Evolutionary conservation across 2,113 vertebrate species (phyloP).

Genomic region (crab-eating macaque (Macaca fascicularis)): DNA sequence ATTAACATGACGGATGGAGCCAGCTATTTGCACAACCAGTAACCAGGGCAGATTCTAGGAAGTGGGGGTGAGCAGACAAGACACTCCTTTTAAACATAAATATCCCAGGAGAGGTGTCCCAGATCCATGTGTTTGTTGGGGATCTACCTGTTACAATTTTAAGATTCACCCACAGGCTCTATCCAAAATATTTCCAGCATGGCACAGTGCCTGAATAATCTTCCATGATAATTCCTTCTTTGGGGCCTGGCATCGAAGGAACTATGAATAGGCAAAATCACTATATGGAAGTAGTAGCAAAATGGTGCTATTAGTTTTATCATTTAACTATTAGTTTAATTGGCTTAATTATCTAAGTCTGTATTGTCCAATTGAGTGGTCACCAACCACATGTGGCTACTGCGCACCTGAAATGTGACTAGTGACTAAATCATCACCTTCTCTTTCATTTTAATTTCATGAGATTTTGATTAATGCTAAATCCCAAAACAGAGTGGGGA

Average conservation of each 20-base stretch:
- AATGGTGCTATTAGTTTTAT: background rate
- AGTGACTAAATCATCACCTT: background rate
- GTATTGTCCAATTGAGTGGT: background rate
- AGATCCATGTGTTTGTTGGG: background rate
- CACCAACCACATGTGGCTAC: background rate
- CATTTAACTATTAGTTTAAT: background rate
- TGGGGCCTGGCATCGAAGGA: background rate
- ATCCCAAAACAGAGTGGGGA: background rate
- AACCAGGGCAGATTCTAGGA: slow-evolving; percentile 36
- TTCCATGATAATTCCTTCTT: background rate
- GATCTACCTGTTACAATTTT: background rate
- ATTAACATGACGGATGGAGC: slow-evolving; percentile 5
- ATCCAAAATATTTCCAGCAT: background rate
- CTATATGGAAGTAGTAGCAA: background rate
- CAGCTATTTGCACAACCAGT: slow-evolving; percentile 36
- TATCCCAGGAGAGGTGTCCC: background rate
- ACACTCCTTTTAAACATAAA: slow-evolving; percentile 30
- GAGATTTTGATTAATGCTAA: background rate
- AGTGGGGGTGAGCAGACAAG: background rate
- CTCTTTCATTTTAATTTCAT: background rate
- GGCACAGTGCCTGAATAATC: background rate
- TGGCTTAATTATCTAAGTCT: background rate
- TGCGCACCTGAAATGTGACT: background rate
- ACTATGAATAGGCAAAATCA: background rate
- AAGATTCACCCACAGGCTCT: background rate